Evolutionary conservation across 1,140 invertebrate species (phyloP).

Genomic region (Bombus cullumanus): DNA sequence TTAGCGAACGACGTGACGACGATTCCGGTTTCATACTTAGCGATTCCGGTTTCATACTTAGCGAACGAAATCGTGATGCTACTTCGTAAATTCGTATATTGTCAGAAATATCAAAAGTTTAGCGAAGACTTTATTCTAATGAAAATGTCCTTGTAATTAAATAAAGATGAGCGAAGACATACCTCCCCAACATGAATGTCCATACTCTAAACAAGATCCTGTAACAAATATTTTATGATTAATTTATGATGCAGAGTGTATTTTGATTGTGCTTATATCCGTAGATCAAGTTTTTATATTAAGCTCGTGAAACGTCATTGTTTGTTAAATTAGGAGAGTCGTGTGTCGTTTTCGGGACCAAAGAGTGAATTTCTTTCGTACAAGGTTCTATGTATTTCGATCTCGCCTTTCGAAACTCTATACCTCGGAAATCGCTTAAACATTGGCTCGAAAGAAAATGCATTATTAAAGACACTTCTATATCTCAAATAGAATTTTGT

Average conservation of each 20-base stretch:
- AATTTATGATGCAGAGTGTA: neutral
- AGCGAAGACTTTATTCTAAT: neutral
- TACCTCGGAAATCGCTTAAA: neutral
- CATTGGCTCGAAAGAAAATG: neutral
- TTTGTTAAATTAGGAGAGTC: no score
- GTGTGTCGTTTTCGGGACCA: no score
- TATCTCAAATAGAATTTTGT: neutral
- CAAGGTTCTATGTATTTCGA: neutral
- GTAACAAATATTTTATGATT: constrained; percentile 70
- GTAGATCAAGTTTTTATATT: neutral
- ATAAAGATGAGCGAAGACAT: constrained; percentile 68
- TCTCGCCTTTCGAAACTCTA: neutral
- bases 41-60: no score
- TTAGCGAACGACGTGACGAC: no score
- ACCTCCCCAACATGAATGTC: constrained; percentile 86
- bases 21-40: no score
- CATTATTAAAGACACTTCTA: neutral
- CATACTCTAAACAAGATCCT: constrained; percentile 85
- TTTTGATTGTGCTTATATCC: neutral
- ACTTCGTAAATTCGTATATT: neutral
- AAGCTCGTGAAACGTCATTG: neutral
- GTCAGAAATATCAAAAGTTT: neutral
- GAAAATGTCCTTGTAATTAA: neutral
- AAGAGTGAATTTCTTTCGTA: no score
- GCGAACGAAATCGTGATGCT: neutral